These are phyloP conservation scores for Parapsyche elsis DNA, from an alignment of 1,140 invertebrate species.

Conservation along the genomic window DNA sequence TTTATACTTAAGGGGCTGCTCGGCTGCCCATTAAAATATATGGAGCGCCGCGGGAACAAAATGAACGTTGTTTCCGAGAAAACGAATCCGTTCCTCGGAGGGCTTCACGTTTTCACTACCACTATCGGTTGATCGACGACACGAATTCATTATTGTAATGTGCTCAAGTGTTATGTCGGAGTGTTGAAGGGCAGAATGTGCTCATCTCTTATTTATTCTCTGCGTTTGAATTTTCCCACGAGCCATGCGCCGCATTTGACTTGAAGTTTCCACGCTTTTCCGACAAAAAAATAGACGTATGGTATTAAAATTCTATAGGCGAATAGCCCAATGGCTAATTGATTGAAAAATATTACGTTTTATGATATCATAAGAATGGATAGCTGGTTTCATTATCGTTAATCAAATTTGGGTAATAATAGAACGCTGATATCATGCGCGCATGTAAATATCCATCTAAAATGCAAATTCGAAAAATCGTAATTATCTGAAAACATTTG, in stretches of 20 bases:
- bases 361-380: not conserved
- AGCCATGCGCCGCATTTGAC: not conserved
- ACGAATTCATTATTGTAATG: conserved; percentile 54
- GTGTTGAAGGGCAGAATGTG: conserved; percentile 45
- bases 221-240: conserved; percentile 31
- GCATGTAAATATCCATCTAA: not conserved
- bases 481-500: too few relatives aligned
- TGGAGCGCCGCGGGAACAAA: conserved; percentile 23
- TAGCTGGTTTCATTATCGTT: not conserved
- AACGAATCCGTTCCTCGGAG: conserved; percentile 45
- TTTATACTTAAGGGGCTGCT: conserved; percentile 18
- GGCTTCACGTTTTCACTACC: conserved; percentile 47
- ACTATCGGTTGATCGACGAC: conserved; percentile 50
- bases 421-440: not conserved
- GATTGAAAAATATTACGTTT: not conserved
- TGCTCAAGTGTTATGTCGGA: conserved; percentile 40
- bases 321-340: not conserved
- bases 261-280: not conserved
- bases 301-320: too few relatives aligned
- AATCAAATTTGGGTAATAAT: conserved; percentile 4
- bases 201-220: conserved; percentile 48
- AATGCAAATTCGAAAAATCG: too few relatives aligned
- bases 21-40: conserved; percentile 38
- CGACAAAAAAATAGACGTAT: too few relatives aligned
- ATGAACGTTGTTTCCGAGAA: conserved; percentile 37